phyloP scores from a whole-genome alignment of 2,888 invertebrate genomes.

The Caenorhabditis uteleia region DNA sequence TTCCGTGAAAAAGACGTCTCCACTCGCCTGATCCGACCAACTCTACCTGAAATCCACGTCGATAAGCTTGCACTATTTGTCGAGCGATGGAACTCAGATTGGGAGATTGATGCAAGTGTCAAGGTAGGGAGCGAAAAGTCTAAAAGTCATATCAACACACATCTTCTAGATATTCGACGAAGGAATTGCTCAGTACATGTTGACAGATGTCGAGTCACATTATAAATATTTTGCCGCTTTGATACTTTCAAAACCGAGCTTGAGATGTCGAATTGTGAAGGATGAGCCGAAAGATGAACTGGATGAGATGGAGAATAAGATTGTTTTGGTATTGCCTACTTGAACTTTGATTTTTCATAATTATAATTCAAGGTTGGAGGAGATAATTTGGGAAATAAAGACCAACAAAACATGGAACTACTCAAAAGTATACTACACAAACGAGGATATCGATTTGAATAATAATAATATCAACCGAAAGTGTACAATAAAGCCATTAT shows the following conservation, averaged over 20 bases:
- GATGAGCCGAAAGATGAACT: conserved; percentile 59
- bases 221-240: conserved; percentile 62
- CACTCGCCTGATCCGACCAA: conserved; percentile 63
- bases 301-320: conserved; percentile 50
- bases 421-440: conserved; percentile 45
- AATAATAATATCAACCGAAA: no score
- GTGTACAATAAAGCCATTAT: no score
- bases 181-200: conserved; percentile 67
- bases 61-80: conserved; percentile 49
- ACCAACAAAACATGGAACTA: conserved; percentile 31
- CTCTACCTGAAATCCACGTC: conserved; percentile 53
- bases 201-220: conserved; percentile 62
- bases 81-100: conserved; percentile 58
- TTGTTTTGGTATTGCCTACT: conserved; percentile 23
- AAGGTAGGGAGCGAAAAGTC: background rate
- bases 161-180: conserved; percentile 61
- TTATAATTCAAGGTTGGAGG: conserved; percentile 20
- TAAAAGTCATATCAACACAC: background rate
- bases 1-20: conserved; percentile 64
- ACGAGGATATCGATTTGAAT: conserved; percentile 52
- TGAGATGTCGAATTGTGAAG: conserved; percentile 52
- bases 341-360: background rate
- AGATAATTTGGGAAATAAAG: conserved; percentile 19
- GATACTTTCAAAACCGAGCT: conserved; percentile 52
- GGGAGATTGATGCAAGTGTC: conserved; percentile 61